Evolutionary conservation across 2,888 invertebrate species (phyloP), one percentile per base, ranked within the genome.

Genomic region (Diarsia dahlii): DNA sequence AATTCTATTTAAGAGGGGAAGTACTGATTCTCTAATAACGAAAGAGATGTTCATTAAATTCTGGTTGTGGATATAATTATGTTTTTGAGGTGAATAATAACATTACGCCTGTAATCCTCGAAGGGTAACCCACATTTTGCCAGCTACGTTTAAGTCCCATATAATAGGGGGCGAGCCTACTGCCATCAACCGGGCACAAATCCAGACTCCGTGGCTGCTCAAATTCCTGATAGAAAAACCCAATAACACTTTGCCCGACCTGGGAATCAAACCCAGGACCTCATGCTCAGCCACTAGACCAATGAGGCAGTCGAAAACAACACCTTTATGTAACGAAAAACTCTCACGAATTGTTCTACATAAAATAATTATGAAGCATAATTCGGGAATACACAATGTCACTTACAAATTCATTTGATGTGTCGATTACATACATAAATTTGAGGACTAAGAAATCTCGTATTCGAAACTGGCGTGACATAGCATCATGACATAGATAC

Each of bases 1-100:
- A 64, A 65, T 58, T 65, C 46, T n/a, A 18, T 58, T 39, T 48
- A 13, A 18, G 23, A 0, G 18, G 13, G 8, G 6, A 66, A 15
- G 18, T 28, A 46, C 8, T 3, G n/a, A 60, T 60, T 67, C 6
- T 77, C 6, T 52, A 62, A 52, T 62, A n/a, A 75, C 20, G 12
- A 50, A 1, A 74, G 3, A 45, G 13, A 62, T 28, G 34, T 20
- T 76, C 20, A n/a, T 45, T 60, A 45, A 10, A 23, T 45, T 50
- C 9, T 23, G 8, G 4, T 8, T 20, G 2, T 64, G 3, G 10
- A 1, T 28, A 8, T 58, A 58, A 28, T 58, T 18, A 58, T 58
- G 9, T 28, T 58, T 62, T 39, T 39, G 6, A 39, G 8, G n/a
- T 45, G 45, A 63, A 45, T 39, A 2, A n/a, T 6, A 39, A 39